Percentiles rank a stretch among this genome's conserved stretches.
Evolutionary conservation across 2,888 invertebrate species (phyloP).

Genomic region (Kuschelorhynchus macadamiae): DNA sequence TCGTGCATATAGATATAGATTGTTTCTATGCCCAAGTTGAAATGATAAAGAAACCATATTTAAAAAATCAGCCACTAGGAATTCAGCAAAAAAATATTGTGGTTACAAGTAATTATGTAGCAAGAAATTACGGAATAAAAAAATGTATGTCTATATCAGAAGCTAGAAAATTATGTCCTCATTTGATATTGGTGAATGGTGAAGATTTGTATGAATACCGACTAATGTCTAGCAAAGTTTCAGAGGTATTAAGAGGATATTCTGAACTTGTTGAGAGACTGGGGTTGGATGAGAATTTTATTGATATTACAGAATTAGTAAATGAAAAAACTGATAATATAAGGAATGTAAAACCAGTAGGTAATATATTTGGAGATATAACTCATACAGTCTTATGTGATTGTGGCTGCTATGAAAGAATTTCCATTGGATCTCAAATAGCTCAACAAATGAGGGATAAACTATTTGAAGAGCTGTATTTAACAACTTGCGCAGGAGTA

Average conservation of each 20-base stretch:
- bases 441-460: slow-evolving; percentile 83
- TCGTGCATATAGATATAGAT: slow-evolving; percentile 87
- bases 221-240: slow-evolving; percentile 83
- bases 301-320: slow-evolving; percentile 83
- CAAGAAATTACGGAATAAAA: slow-evolving; percentile 80
- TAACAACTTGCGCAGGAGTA: slow-evolving; percentile 87
- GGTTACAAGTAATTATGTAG: slow-evolving; percentile 88
- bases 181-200: slow-evolving; percentile 82
- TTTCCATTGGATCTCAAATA: slow-evolving; percentile 80
- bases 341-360: slow-evolving; percentile 60
- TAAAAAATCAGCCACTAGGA: slow-evolving; percentile 79
- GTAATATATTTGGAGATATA: slow-evolving; percentile 75
- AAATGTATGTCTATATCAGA: slow-evolving; percentile 86
- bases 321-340: slow-evolving; percentile 68
- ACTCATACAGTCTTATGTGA: slow-evolving; percentile 72
- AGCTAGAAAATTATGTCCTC: slow-evolving; percentile 81
- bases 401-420: slow-evolving; percentile 81
- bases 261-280: slow-evolving; percentile 84
- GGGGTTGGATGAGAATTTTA: slow-evolving; percentile 88
- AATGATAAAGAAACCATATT: slow-evolving; percentile 79
- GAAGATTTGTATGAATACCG: slow-evolving; percentile 88
- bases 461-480: slow-evolving; percentile 77
- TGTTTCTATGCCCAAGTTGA: slow-evolving; percentile 92
- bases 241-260: slow-evolving; percentile 79
- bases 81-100: slow-evolving; percentile 88